Evolutionary conservation across 1,140 invertebrate species (phyloP).

Genomic region (Caerostris extrusa): DNA sequence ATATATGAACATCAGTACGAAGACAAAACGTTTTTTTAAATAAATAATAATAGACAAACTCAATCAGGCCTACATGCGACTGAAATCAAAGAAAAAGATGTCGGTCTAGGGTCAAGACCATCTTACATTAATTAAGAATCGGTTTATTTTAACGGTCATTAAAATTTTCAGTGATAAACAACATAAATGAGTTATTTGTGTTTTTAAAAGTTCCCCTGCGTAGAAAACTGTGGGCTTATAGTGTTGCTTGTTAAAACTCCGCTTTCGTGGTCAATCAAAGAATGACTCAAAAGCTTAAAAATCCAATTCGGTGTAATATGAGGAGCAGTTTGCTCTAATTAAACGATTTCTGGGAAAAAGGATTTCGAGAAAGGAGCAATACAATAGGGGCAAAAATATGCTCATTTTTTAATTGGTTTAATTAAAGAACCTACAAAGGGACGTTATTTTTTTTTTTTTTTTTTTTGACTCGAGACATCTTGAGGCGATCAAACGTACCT

Average conservation of each 20-base stretch:
- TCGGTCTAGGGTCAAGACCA: neutral
- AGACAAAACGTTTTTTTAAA: neutral
- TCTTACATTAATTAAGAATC: slow-evolving; percentile 9
- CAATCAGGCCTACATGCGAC: neutral
- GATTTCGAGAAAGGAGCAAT: slow-evolving; percentile 4
- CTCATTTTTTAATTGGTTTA: slow-evolving; percentile 60
- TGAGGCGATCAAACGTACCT: slow-evolving; percentile 33
- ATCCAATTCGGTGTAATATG: slow-evolving; percentile 8
- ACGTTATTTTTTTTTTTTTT: slow-evolving; percentile 1
- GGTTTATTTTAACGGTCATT: slow-evolving; percentile 5
- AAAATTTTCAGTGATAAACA: slow-evolving; percentile 51
- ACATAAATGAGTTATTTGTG: slow-evolving; percentile 14
- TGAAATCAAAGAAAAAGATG: neutral
- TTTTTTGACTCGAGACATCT: neutral
- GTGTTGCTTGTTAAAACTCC: slow-evolving; percentile 47
- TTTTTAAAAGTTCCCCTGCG: neutral
- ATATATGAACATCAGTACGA: neutral
- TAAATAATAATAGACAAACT: neutral
- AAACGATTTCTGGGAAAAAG: slow-evolving; percentile 49
- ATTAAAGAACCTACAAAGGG: slow-evolving; percentile 53
- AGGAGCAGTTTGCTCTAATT: slow-evolving; percentile 52
- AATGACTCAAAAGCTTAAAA: slow-evolving; percentile 36
- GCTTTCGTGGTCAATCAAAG: neutral
- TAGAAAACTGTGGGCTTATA: neutral
- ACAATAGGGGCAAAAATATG: slow-evolving; percentile 51